Percentiles rank a stretch among this genome's conserved stretches.
Conservation (phyloP, 2,797 vertebrate genomes). For the Myotis myotis region DNA sequence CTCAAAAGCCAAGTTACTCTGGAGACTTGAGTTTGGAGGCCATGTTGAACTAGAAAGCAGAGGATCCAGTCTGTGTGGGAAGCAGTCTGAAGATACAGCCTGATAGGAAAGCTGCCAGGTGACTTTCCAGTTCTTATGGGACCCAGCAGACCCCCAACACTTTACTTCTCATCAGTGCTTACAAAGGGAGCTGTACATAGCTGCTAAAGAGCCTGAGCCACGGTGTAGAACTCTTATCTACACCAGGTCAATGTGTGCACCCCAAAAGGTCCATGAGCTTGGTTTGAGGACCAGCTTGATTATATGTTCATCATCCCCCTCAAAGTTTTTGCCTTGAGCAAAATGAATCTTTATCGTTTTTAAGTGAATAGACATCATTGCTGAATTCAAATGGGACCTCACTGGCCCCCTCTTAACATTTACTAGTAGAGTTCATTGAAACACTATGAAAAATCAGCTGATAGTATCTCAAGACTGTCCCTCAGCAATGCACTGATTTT, state of each 20-base stretch:
- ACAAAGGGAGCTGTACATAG: background rate
- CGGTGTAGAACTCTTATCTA: fast-evolving
- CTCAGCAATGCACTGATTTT: background rate
- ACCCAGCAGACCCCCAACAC: background rate
- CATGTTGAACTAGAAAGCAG: background rate
- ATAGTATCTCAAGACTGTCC: background rate
- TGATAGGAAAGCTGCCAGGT: background rate
- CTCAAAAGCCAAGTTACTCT: background rate
- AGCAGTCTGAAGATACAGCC: background rate
- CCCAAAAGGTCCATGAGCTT: background rate
- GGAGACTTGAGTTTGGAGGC: background rate
- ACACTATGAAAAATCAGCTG: background rate
- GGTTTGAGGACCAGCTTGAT: background rate
- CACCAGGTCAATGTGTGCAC: fast-evolving
- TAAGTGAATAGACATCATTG: background rate
- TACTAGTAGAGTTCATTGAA: background rate
- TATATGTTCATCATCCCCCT: background rate
- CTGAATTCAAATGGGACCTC: background rate
- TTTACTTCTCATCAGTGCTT: background rate
- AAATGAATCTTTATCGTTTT: background rate
- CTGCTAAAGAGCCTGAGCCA: fast-evolving
- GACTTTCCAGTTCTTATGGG: background rate
- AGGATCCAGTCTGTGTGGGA: background rate
- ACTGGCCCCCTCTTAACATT: background rate
- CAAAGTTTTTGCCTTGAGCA: background rate